Evolutionary conservation across 1,140 invertebrate genomes (phyloP).

Genomic region (Ericerus pela): DNA sequence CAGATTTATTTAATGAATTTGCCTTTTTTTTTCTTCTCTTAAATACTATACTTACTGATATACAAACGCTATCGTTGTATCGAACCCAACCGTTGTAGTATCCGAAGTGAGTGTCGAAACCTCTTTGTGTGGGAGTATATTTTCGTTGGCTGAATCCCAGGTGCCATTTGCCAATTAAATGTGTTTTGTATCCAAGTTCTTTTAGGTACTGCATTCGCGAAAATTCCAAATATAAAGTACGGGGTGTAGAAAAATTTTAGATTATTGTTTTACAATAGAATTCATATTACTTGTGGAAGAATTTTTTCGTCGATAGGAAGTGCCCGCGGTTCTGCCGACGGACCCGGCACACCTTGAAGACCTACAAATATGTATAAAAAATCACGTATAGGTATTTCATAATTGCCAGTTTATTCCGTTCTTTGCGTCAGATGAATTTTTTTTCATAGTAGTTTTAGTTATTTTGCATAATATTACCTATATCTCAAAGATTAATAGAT

Average conservation of each 20-base stretch:
- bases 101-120: constrained; percentile 70
- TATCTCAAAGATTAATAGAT: too few species aligned
- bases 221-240: not conserved
- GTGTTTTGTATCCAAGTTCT: constrained; percentile 46
- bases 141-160: constrained; percentile 49
- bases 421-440: not conserved
- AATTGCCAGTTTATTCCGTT: not conserved
- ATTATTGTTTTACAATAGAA: constrained; percentile 2
- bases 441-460: not conserved
- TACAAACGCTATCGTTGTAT: constrained; percentile 53
- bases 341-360: constrained; percentile 44
- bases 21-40: not conserved
- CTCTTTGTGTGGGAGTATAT: constrained; percentile 58
- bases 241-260: not conserved
- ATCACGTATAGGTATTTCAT: not conserved
- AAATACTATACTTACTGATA: constrained; percentile 18
- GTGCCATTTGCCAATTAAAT: constrained; percentile 57
- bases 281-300: constrained; percentile 34
- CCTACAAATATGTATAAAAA: constrained; percentile 31
- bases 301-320: constrained; percentile 40
- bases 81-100: constrained; percentile 69
- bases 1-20: not conserved
- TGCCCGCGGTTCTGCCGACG: constrained; percentile 36
- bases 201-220: constrained; percentile 36
- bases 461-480: too few species aligned